phyloP scores from a whole-genome alignment of 2,113 vertebrate species.

The Eurystomus gularis region DNA sequence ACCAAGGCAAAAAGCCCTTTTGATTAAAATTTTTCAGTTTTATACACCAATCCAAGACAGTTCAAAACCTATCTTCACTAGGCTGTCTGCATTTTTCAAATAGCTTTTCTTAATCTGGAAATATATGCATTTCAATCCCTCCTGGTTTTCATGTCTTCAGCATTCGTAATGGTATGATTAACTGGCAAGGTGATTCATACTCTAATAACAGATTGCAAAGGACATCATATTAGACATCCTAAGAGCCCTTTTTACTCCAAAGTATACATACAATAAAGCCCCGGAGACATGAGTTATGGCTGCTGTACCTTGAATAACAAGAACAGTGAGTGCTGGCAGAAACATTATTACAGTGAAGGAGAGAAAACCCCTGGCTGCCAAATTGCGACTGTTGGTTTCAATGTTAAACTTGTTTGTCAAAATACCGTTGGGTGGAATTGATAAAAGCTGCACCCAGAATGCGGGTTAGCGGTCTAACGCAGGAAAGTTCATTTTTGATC shows the following conservation, averaged over 20 bases:
- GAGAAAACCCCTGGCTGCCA: slow-evolving; percentile 56
- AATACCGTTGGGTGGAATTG: slow-evolving; percentile 32
- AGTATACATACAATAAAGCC: slow-evolving; percentile 64
- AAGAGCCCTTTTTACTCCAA: slow-evolving; percentile 67
- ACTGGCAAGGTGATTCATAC: slow-evolving; percentile 60
- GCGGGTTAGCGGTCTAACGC: background rate
- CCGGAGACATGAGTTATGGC: slow-evolving; percentile 73
- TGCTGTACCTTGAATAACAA: slow-evolving; percentile 59
- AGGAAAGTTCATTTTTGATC: background rate
- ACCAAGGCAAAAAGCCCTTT: background rate
- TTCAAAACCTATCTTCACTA: background rate
- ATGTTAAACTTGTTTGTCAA: slow-evolving; percentile 76
- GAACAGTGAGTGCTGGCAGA: slow-evolving; percentile 58
- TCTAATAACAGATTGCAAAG: slow-evolving; percentile 74
- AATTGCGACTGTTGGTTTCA: slow-evolving; percentile 71
- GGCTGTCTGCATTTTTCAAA: slow-evolving; percentile 34
- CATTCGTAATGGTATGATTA: slow-evolving; percentile 74
- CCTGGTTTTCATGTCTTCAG: slow-evolving; percentile 62
- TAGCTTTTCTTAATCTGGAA: slow-evolving; percentile 60
- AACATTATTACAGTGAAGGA: slow-evolving; percentile 75
- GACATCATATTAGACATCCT: slow-evolving; percentile 68
- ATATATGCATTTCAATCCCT: slow-evolving; percentile 50
- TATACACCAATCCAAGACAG: background rate
- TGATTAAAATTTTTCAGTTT: background rate
- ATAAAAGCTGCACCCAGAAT: background rate